Base-by-base conservation (phyloP, 2,888 invertebrate genomes). In the Drosophila paramelanica region DNA sequence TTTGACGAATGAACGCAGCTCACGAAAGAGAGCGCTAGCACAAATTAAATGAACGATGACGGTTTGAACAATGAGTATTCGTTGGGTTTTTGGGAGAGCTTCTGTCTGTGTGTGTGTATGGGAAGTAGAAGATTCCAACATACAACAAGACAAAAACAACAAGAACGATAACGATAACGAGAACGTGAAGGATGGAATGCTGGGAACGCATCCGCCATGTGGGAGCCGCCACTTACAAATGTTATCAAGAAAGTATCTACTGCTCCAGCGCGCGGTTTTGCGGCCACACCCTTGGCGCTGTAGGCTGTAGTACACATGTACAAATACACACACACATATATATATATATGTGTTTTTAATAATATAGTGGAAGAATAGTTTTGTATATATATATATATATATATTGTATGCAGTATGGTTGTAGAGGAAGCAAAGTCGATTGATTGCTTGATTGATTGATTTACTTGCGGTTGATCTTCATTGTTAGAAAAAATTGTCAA, bases 241-340 rank as follows among this genome's bases (percentile, higher is more conserved):
- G 92, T 91, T 90, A 55, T 91, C 89, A 91, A 91, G 80, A 88
- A 90, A 90, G 87, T 90, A 82, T 89, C 90, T 92, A 92, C 89
- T 92, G 90, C 86, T 92, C 92, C 92, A 92, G 90, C 91, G 89
- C 90, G 90, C 90, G 89, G 89, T 91, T 90, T 90, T 91, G 90
- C 91, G 92, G 89, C 89, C 90, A 90, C 91, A 23, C 89, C 89
- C 91, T 92, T 84, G 90, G 83, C 86, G 91, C 89, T 91, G 91
- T 88, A 80, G 89, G 92, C 92, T 92, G 91, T 88, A 82, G 89
- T 90, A 89, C 84, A 89, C 87, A 90, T 86, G 89, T 88, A 89
- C 87, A 90, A 84, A 80, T 89, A 90, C 77, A 89, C 77, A 79
- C 77, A 71, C 70, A 76, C 50, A 75, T 78, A 77, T 62, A 50